Base-by-base conservation (phyloP, 92 coral and sea anemone genomes). In the Umimayanthus kanabou region DNA sequence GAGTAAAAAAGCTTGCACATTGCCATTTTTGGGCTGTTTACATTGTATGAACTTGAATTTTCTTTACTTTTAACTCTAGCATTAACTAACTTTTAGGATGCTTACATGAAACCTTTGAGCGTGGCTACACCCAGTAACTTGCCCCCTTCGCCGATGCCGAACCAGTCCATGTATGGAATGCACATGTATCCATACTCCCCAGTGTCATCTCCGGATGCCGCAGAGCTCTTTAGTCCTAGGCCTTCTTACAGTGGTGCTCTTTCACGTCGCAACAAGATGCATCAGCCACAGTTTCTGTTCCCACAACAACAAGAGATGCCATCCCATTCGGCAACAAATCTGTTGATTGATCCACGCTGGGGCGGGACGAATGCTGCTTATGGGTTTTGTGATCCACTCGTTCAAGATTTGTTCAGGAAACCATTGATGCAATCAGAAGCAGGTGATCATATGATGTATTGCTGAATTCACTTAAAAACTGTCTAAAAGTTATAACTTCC, bases 51-150 rank as follows among this genome's bases (percentile, higher is more conserved):
- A 5, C 53, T 49, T 2, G 28, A 61, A 4, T 5, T 61, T 33
- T 33, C 37, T 33, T 33, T 53, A 20, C 16, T 15, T 20, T 57
- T 2, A 61, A 18, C 6, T 61, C 5, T 20, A 18, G 65, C 69
- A 61, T 20, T 61, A 20, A 25, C 69, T 4, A 61, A 18, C 22
- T 70, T 83, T 69, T n/a, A 83, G 87, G 87, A 83, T 83, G 87
- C 77, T 10, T 69, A 42, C 23, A 83, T 83, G 87, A 83, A 72
- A 28, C 87, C 87, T 23, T 89, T 92, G 87, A 91, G 94, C 80
- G 88, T 91, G 83, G 94, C 93, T n/a, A 94, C 99, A 49, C 98
- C 99, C 11, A 98, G 96, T 28, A 95, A 96, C 85, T 85, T 97
- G 86, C 94, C 99, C 6, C 89, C 99, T 23, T 92, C 99, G 23